These are phyloP conservation scores for Etheostoma perlongum DNA, from an alignment of 2,797 vertebrate species.

Conservation along the genomic window DNA sequence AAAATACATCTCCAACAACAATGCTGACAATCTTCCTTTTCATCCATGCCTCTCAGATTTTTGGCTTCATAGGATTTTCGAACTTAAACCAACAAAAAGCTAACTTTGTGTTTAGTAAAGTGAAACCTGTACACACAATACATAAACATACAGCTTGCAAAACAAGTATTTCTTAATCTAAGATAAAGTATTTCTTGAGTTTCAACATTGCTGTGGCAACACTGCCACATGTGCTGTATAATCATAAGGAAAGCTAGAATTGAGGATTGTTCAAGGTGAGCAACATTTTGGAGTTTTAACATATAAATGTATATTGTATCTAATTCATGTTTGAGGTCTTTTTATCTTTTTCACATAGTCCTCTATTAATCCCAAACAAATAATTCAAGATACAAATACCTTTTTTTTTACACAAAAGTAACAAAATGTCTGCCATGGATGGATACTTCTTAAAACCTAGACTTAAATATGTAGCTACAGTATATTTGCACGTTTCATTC, in stretches of 20 bases:
- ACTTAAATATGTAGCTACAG: not conserved
- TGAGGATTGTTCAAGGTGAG: not conserved
- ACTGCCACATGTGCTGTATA: not conserved
- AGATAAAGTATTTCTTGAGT: not conserved
- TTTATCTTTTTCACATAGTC: not conserved
- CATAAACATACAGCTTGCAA: not conserved
- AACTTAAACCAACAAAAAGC: slow-evolving; percentile 2
- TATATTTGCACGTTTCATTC: not conserved
- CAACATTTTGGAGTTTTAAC: not conserved
- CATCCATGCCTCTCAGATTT: slow-evolving; percentile 8
- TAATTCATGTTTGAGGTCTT: not conserved
- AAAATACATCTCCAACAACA: slow-evolving; percentile 18
- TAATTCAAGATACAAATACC: not conserved
- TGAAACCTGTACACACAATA: not conserved
- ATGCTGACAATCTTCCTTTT: not conserved
- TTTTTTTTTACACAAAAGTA: not conserved
- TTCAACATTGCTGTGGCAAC: not conserved
- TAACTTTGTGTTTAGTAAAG: not conserved
- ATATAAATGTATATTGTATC: not conserved
- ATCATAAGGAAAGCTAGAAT: not conserved
- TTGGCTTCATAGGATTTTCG: not conserved
- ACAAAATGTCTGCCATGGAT: not conserved
- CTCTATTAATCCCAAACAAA: not conserved
- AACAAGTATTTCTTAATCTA: not conserved
- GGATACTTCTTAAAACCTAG: not conserved